Percentiles rank a stretch among this genome's conserved stretches.
Conservation (phyloP, 1,140 invertebrate species). For the Drosophila pruinosa region DNA sequence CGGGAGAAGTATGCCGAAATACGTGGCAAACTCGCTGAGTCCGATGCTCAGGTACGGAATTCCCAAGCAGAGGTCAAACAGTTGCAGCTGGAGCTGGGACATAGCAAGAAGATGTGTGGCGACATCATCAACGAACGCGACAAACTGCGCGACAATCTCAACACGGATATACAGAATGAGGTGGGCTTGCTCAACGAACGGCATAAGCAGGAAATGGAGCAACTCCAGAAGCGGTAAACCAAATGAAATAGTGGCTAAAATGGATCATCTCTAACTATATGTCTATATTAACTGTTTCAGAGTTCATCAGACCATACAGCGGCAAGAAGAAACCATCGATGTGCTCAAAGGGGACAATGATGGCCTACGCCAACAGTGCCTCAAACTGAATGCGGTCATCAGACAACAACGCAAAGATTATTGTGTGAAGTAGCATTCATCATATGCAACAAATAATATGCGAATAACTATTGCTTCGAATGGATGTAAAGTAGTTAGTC, state of each 20-base stretch:
- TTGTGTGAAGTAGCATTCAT: slow-evolving; percentile 82
- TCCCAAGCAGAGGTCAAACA: slow-evolving; percentile 83
- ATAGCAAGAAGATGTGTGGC: slow-evolving; percentile 84
- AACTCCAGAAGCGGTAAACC: slow-evolving; percentile 78
- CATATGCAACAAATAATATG: neutral
- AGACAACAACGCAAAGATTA: slow-evolving; percentile 90
- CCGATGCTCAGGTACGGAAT: slow-evolving; percentile 84
- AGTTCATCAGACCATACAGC: slow-evolving; percentile 90
- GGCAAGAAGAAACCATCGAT: slow-evolving; percentile 89
- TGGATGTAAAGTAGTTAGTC: neutral
- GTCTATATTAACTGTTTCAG: slow-evolving; percentile 71
- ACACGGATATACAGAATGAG: slow-evolving; percentile 84
- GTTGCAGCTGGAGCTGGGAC: slow-evolving; percentile 84
- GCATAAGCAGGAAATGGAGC: slow-evolving; percentile 83
- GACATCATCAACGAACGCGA: slow-evolving; percentile 84
- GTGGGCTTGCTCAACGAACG: slow-evolving; percentile 76
- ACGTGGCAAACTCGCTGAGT: slow-evolving; percentile 84
- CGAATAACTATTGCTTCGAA: neutral
- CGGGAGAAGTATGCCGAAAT: slow-evolving; percentile 84
- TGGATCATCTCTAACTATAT: neutral
- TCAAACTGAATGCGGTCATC: slow-evolving; percentile 89
- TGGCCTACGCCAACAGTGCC: slow-evolving; percentile 87
- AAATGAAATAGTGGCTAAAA: neutral
- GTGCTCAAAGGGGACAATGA: slow-evolving; percentile 88
- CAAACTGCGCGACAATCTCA: slow-evolving; percentile 83